phyloP scores from a whole-genome alignment of 2,888 invertebrate genomes.

The Macrophya alboannulata region DNA sequence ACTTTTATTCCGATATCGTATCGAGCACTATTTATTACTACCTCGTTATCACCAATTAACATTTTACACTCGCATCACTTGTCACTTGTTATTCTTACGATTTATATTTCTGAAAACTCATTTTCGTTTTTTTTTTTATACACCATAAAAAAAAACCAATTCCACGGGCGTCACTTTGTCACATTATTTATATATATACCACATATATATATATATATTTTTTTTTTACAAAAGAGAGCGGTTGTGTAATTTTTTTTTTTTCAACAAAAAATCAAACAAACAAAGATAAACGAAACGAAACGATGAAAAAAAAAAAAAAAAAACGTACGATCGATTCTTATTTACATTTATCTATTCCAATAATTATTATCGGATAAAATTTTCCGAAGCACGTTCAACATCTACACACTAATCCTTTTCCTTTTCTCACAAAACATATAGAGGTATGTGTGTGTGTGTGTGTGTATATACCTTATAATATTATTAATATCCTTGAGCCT shows the following conservation, averaged over 20 bases:
- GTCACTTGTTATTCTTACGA: slow-evolving; percentile 13
- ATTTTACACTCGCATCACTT: slow-evolving; percentile 55
- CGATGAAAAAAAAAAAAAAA: background rate
- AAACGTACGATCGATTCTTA: background rate
- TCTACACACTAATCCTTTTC: background rate
- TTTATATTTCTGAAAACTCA: background rate
- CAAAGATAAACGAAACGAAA: background rate
- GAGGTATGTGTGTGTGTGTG: too few relatives aligned
- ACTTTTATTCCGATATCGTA: slow-evolving; percentile 56
- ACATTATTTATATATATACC: background rate
- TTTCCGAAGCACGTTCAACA: slow-evolving; percentile 3
- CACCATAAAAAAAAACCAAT: background rate
- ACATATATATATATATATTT: background rate
- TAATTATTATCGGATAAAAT: background rate
- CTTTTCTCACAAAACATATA: background rate
- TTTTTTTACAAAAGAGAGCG: background rate
- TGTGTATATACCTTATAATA: background rate
- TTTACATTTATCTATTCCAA: background rate
- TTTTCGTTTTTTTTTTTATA: background rate
- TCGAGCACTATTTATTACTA: slow-evolving; percentile 53
- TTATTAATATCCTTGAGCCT: slow-evolving; percentile 33
- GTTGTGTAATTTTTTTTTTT: background rate
- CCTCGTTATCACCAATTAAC: slow-evolving; percentile 55
- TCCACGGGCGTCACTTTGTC: background rate
- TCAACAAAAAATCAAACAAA: background rate